phyloP scores from a whole-genome alignment of 2,113 vertebrate genomes.

The Silurus asotus region DNA sequence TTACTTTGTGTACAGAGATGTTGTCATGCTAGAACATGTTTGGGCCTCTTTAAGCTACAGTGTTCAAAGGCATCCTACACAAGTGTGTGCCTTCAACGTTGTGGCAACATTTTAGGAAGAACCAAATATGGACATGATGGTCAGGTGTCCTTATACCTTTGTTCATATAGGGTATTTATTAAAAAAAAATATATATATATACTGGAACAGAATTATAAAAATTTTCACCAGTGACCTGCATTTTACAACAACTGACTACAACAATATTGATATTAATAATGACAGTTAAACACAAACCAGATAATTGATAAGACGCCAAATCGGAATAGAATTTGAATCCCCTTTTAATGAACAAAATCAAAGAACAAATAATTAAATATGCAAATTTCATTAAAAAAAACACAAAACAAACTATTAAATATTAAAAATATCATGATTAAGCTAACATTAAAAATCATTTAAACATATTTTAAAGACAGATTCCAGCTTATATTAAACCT shows the following conservation, averaged over 20 bases:
- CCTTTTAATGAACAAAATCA: slow-evolving; percentile 33
- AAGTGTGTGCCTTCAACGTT: background rate
- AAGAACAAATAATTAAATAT: background rate
- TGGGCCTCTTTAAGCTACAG: background rate
- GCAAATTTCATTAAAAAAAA: background rate
- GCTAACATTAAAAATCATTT: background rate
- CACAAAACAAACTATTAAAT: background rate
- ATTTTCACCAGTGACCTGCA: background rate
- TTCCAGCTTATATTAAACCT: background rate
- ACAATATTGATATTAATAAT: background rate
- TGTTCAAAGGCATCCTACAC: background rate
- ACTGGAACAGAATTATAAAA: background rate
- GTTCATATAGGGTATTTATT: background rate
- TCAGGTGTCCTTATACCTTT: background rate
- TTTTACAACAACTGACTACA: background rate
- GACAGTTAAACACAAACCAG: background rate
- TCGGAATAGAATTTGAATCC: slow-evolving; percentile 12
- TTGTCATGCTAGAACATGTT: slow-evolving; percentile 2
- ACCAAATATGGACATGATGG: background rate
- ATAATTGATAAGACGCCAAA: background rate
- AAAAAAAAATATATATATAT: background rate
- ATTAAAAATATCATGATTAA: background rate
- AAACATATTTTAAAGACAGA: background rate
- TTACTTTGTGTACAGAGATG: background rate
- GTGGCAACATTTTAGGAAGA: background rate